phyloP scores from a whole-genome alignment of 2,797 vertebrate genomes.

The Apogon hyalosoma region DNA sequence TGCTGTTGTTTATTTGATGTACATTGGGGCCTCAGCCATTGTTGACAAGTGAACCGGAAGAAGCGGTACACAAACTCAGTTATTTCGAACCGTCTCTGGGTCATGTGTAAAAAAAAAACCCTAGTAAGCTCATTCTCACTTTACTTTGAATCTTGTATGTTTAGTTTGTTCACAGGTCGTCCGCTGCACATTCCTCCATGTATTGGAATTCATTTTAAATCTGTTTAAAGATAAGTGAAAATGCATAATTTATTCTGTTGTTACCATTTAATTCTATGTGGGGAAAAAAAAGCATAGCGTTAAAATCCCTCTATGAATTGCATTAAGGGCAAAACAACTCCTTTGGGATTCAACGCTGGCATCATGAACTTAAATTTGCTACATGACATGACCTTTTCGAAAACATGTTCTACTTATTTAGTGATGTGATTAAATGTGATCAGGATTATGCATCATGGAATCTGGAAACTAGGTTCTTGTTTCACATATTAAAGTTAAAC shows the following conservation, averaged over 20 bases:
- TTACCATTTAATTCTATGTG: neutral
- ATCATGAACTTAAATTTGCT: constrained; percentile 21
- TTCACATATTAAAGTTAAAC: neutral
- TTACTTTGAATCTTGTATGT: no score
- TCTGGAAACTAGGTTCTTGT: neutral
- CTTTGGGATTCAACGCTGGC: constrained; percentile 22
- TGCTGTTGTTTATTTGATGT: no score
- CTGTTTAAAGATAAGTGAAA: no score
- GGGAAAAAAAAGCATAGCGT: neutral
- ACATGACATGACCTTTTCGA: constrained; percentile 34
- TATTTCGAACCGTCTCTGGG: no score
- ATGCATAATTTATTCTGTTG: neutral
- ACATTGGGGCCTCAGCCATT: no score
- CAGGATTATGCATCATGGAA: constrained; percentile 3
- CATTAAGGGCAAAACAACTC: neutral
- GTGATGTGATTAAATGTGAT: constrained; percentile 28
- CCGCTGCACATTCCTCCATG: no score
- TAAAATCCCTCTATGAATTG: constrained; percentile 10
- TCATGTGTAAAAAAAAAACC: no score
- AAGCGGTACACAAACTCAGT: no score
- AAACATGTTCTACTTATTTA: constrained; percentile 27
- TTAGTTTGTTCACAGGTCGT: no score
- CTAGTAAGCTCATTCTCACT: no score
- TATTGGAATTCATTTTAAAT: no score
- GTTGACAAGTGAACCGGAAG: no score